phyloP scores from a whole-genome alignment of 2,113 vertebrate genomes.

The Oreochromis tanganicae region DNA sequence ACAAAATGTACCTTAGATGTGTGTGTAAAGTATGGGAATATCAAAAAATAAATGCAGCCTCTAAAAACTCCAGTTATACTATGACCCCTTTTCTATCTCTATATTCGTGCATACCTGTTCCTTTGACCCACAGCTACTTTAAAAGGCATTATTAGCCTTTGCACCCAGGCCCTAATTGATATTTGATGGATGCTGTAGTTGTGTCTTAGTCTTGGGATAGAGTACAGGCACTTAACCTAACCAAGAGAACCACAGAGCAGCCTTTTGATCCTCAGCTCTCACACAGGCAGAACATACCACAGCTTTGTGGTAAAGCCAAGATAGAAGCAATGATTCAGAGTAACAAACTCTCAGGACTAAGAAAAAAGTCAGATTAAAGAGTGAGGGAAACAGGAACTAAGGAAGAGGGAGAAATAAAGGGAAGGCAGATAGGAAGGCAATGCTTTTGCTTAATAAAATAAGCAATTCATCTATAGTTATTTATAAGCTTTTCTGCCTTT shows the following conservation, averaged over 20 bases:
- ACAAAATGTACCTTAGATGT: fast-evolving
- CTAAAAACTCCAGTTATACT: not conserved
- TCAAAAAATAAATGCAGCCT: not conserved
- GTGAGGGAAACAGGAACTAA: not conserved
- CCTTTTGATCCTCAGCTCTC: constrained; percentile 52
- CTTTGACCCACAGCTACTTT: constrained; percentile 33
- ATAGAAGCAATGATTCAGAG: constrained; percentile 17
- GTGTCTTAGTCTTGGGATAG: constrained; percentile 34
- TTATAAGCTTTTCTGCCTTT: not conserved
- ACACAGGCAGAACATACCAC: constrained; percentile 55
- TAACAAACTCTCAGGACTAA: not conserved
- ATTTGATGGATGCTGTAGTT: constrained; percentile 54
- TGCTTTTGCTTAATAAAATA: not conserved
- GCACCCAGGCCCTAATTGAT: constrained; percentile 58
- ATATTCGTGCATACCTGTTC: constrained; percentile 3
- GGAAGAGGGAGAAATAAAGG: not conserved
- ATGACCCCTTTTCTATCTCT: not conserved
- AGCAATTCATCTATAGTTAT: not conserved
- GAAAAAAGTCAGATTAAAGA: not conserved
- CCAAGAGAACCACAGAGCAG: not conserved
- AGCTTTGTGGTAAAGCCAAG: constrained; percentile 33
- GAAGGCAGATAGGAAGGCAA: not conserved
- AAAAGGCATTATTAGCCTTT: constrained; percentile 34
- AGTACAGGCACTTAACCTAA: not conserved
- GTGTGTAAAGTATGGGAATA: not conserved